phyloP scores from a whole-genome alignment of 1,140 invertebrate genomes.

The Meloidogyne exigua region DNA sequence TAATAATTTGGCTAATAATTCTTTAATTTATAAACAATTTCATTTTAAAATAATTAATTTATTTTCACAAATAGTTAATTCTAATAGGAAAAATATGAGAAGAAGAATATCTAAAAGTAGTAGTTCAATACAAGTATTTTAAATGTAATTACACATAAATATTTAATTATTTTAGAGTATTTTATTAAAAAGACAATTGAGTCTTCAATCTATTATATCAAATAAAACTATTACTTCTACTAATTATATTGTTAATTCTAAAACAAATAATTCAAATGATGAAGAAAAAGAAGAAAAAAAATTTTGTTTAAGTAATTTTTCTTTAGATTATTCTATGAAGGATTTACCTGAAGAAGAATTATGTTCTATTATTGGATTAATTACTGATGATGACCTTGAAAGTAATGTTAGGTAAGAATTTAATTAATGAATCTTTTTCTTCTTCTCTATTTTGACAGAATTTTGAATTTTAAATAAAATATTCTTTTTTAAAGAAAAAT shows the following conservation, averaged over 20 bases:
- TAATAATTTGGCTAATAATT: neutral
- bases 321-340: constrained; percentile 18
- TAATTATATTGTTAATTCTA: no score
- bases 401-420: constrained; percentile 8
- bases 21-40: neutral
- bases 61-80: neutral
- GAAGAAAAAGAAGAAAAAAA: neutral
- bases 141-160: no score
- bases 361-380: constrained; percentile 16
- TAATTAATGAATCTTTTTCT: neutral
- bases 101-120: neutral
- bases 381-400: neutral
- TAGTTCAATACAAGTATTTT: neutral
- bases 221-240: neutral
- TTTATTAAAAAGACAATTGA: neutral
- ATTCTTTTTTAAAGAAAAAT: constrained; percentile 9
- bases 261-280: neutral
- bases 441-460: no score
- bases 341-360: constrained; percentile 21
- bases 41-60: neutral
- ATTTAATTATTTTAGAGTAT: neutral
- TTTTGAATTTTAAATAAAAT: neutral
- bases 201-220: neutral
- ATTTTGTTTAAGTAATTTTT: constrained; percentile 17
- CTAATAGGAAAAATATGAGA: neutral